Conservation (phyloP, 1,140 invertebrate species). For the Nylanderia fulva region DNA sequence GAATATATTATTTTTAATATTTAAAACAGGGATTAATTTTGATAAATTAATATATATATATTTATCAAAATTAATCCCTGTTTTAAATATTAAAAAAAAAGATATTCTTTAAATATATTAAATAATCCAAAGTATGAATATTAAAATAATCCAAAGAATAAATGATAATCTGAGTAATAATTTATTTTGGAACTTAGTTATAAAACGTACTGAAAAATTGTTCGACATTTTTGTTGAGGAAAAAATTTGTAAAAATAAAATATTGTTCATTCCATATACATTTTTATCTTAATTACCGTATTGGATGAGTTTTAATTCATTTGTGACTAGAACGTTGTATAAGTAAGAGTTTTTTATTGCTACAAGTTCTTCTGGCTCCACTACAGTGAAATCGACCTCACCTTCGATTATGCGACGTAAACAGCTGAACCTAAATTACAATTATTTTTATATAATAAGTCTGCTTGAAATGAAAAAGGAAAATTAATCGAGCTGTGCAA, state of each 20-base stretch:
- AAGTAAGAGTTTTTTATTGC: slow-evolving; percentile 89
- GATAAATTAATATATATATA: too few relatives aligned
- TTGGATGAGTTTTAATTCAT: slow-evolving; percentile 87
- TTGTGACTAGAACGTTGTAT: slow-evolving; percentile 89
- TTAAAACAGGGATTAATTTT: too few relatives aligned
- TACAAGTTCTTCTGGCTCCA: slow-evolving; percentile 93
- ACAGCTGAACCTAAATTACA: slow-evolving; percentile 89
- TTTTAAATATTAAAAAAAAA: too few relatives aligned
- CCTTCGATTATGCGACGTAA: slow-evolving; percentile 90
- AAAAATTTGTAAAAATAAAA: not conserved
- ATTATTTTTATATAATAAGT: not conserved
- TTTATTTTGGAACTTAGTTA: not conserved
- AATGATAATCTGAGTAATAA: too few relatives aligned
- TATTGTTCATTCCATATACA: not conserved
- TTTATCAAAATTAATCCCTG: too few relatives aligned
- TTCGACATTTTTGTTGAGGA: not conserved
- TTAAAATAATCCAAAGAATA: too few relatives aligned
- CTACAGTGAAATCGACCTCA: slow-evolving; percentile 92
- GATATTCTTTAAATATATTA: too few relatives aligned
- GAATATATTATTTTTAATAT: too few relatives aligned
- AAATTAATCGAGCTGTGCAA: not conserved
- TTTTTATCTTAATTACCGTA: slow-evolving; percentile 61
- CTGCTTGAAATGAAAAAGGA: too few relatives aligned
- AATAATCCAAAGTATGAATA: too few relatives aligned
- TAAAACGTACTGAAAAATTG: not conserved